Evolutionary conservation across 2,888 invertebrate species (phyloP), one percentile per base, ranked within the genome.

Genomic region (Nymphalis c-album): DNA sequence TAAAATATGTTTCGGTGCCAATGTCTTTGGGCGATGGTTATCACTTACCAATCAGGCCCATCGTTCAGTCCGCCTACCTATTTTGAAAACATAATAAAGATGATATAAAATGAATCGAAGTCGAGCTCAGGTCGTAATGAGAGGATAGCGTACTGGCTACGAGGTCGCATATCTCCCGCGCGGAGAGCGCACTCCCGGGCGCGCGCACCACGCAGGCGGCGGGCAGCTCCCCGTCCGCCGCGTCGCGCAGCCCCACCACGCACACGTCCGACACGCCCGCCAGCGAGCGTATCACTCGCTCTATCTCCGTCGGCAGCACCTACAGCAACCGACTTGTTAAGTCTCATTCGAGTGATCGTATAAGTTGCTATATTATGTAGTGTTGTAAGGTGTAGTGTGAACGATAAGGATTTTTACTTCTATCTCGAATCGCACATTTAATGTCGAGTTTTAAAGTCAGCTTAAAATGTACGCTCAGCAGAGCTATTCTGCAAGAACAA

Each of bases 261-360:
- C 81, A 83, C n/a, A 85, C 91, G 2, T 86, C 83, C 0, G 62
- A 51, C 0, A 91, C 90, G 0, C 77, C 84, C 0, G 78, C 76
- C 59, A 84, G 85, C 1, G 73, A 65, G 0, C 76, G 75, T 40
- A 92, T 87, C 35, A 90, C 78, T 10, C 79, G 82, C 64, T 90
- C 91, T 16, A 91, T 2, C 69, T 90, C 90, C 1, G 78, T 71
- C 5, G 91, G 89, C 10, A 81, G 50, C 48, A 91, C 75, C 91
- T 91, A 74, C 10, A 68, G 48, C 51, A 48, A 67, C 45, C 22
- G 16, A 40, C 13, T 40, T 4, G 13, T 2, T 40, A 2, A 40
- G 10, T 8, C 10, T 40, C 35, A 40, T 2, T 10, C 47, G 13
- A 47, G 1, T 16, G 13, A 47, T 47, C 35, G 35, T 35, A 40